These are phyloP conservation scores for Pseudococcus jackbeardsleyi DNA, from an alignment of 2,888 invertebrate genomes.

Conservation along the genomic window DNA sequence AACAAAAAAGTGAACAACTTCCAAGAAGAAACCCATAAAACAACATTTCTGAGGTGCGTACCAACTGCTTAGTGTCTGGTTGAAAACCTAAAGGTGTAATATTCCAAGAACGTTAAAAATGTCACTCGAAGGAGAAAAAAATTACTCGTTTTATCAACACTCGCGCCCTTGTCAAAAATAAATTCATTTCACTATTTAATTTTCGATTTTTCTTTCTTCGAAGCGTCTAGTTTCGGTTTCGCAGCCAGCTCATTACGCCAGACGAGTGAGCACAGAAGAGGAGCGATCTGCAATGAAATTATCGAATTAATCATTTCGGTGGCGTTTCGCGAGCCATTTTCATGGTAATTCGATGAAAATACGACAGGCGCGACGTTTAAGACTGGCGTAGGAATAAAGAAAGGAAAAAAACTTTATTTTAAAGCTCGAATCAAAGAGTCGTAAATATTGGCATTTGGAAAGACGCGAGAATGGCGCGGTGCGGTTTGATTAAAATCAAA, in stretches of 20 bases:
- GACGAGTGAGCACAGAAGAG: neutral
- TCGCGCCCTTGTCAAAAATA: conserved; percentile 37
- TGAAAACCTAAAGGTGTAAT: neutral
- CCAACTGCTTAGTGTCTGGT: neutral
- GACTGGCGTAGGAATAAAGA: too few relatives aligned
- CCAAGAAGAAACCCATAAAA: neutral
- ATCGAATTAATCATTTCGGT: conserved; percentile 35
- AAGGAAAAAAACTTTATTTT: neutral
- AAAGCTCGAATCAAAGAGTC: neutral
- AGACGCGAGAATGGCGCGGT: neutral
- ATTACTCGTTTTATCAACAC: neutral
- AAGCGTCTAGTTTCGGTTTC: neutral
- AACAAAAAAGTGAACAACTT: neutral
- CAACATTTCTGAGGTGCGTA: neutral
- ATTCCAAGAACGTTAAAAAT: neutral
- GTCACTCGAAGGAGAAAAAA: neutral
- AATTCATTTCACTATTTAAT: conserved; percentile 24
- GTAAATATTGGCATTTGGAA: conserved; percentile 20
- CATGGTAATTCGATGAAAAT: neutral
- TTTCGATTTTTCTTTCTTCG: conserved; percentile 35
- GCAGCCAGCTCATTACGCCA: neutral
- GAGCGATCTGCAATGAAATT: neutral
- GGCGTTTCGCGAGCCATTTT: conserved; percentile 26
- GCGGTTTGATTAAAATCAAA: conserved; percentile 27
- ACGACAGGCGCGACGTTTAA: neutral